Evolutionary conservation across 2,888 invertebrate genomes (phyloP).

Genomic region (Cataglyphis rosenhaueri): DNA sequence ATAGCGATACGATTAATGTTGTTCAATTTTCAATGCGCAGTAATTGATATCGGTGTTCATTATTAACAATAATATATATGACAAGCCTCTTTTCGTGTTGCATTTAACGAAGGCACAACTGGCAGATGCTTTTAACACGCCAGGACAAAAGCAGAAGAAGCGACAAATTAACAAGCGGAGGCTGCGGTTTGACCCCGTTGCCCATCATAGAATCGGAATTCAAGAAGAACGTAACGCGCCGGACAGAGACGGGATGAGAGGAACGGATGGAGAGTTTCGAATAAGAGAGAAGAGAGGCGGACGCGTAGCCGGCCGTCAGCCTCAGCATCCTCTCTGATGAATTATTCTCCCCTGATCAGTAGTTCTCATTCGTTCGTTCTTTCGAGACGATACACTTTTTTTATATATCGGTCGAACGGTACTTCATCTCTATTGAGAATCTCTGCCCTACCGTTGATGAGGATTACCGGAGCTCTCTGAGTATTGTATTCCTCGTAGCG

Average conservation of each 20-base stretch:
- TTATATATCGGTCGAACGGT: neutral
- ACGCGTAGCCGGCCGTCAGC: conserved; percentile 77
- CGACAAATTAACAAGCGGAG: conserved; percentile 78
- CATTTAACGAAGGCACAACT: conserved; percentile 27
- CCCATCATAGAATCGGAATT: conserved; percentile 75
- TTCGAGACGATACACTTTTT: conserved; percentile 31
- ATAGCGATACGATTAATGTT: conserved; percentile 27
- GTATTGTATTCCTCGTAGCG: conserved; percentile 47
- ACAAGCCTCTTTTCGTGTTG: conserved; percentile 35
- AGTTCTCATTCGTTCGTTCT: conserved; percentile 77
- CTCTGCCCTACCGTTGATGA: conserved; percentile 46
- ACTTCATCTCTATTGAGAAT: conserved; percentile 37
- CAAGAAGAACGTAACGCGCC: conserved; percentile 62
- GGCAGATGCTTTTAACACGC: conserved; percentile 67
- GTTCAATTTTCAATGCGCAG: conserved; percentile 49
- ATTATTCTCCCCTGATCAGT: conserved; percentile 76
- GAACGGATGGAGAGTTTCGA: conserved; percentile 70
- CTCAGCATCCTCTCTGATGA: conserved; percentile 82
- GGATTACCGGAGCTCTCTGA: conserved; percentile 54
- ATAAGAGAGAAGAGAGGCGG: conserved; percentile 68
- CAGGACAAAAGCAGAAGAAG: conserved; percentile 75
- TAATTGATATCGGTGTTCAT: conserved; percentile 57
- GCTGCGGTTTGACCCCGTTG: conserved; percentile 80
- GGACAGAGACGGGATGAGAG: conserved; percentile 68
- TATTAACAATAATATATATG: conserved; percentile 32